Evolutionary conservation across 2,113 vertebrate species (phyloP).

Genomic region (Xenotilapia caudafasciata): DNA sequence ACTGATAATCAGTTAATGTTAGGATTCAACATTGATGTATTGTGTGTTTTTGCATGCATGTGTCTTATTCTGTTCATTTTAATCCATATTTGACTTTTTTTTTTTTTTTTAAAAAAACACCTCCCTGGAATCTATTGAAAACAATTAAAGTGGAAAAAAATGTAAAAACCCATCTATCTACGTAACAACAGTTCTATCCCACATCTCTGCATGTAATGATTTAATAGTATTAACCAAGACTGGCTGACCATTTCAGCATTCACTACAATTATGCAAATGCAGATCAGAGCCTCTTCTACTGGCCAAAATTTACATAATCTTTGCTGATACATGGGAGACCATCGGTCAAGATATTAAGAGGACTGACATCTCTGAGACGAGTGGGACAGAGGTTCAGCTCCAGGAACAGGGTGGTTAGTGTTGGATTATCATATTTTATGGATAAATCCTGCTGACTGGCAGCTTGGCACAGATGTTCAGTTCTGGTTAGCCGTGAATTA

Average conservation of each 20-base stretch:
- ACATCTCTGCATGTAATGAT: neutral
- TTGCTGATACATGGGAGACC: neutral
- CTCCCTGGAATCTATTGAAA: neutral
- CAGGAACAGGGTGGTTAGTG: neutral
- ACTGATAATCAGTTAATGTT: neutral
- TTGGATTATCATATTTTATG: slow-evolving; percentile 37
- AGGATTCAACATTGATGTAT: neutral
- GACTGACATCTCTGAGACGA: slow-evolving; percentile 15
- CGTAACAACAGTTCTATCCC: neutral
- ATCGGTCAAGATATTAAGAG: slow-evolving; percentile 9
- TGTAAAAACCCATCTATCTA: neutral
- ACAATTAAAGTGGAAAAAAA: neutral
- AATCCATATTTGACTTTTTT: neutral
- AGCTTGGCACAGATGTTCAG: neutral
- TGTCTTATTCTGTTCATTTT: neutral
- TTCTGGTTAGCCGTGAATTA: neutral
- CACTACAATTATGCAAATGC: slow-evolving; percentile 29
- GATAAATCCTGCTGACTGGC: slow-evolving; percentile 11
- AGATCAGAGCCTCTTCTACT: neutral
- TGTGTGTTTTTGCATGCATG: neutral
- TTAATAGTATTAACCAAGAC: slow-evolving; percentile 16
- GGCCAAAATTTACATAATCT: slow-evolving; percentile 53
- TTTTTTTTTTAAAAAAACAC: accelerated
- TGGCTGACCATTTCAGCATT: neutral
- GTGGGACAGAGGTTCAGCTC: slow-evolving; percentile 23